Base-by-base conservation (phyloP, 2,797 vertebrate genomes). In the Enteromius radiatus region DNA sequence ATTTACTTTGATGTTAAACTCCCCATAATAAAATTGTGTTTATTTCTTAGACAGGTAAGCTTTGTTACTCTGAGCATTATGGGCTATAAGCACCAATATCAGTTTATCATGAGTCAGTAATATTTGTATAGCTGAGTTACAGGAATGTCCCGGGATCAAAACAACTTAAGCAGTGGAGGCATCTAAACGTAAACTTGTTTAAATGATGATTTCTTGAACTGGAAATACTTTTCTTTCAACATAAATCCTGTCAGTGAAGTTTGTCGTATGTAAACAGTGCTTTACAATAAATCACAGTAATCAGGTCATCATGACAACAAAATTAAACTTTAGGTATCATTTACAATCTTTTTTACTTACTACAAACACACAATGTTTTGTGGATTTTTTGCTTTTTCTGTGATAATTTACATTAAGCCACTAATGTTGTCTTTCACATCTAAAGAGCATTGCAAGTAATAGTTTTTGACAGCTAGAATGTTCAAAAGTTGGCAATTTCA, bases 11-110 rank as follows among this genome's bases (percentile, higher is more conserved):
- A 21, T 56, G 33, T 71, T 23, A 63, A 38, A 26, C 36, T 71
- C 21, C 49, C 6, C 12, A 17, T 19, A 47, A 73, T n/a, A 36
- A 61, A 81, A 49, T 31, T 7, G 17, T 73, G 28, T 23, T 26
- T 47, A 61, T 15, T 33, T 45, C 17, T 80, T 59, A 26, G 7
- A 71, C 11, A 80, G 21, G 67, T 71, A n/a, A 2, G 14, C 52
- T 80, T 71, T 80, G 68, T 47, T 73, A 63, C 41, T 73, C 15
- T 10, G 8, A 71, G 54, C 41, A n/a, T 80, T 26, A 73, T 63
- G 12, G 54, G 2, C 54, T 61, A 33, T 61, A 47, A 33, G 21
- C 23, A 19, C 11, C 26, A 15, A n/a, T 61, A 36, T 70, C 26
- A 63, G 38, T 80, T 63, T 80, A 31, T 26, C 67, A n/a, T 33